phyloP scores from a whole-genome alignment of 2,797 vertebrate species.

The Fratercula arctica region DNA sequence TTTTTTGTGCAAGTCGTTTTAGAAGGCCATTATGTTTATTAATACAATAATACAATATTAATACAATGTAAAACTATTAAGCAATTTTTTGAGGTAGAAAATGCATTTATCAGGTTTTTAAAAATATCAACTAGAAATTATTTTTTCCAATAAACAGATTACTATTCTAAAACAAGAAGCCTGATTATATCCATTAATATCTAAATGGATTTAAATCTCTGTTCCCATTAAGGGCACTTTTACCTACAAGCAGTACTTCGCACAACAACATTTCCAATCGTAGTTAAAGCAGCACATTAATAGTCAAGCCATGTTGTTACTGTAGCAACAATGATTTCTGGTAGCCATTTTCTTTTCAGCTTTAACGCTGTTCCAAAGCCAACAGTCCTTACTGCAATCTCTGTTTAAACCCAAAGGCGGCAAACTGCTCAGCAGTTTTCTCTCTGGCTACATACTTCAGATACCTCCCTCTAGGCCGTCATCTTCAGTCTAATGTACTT shows the following conservation, averaged over 20 bases:
- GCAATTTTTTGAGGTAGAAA: not conserved
- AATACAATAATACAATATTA: not conserved
- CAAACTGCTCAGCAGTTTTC: not conserved
- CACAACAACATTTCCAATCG: not conserved
- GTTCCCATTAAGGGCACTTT: not conserved
- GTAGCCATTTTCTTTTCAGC: slow-evolving; percentile 69
- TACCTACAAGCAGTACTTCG: not conserved
- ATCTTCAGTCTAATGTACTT: rapidly evolving
- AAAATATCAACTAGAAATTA: not conserved
- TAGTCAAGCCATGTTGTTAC: slow-evolving; percentile 51
- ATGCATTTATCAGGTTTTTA: not conserved
- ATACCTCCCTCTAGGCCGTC: not conserved
- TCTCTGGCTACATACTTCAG: not conserved
- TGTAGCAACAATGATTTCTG: slow-evolving; percentile 52
- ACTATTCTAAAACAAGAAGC: not conserved
- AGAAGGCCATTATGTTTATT: not conserved
- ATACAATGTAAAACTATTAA: not conserved
- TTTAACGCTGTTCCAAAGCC: slow-evolving; percentile 21
- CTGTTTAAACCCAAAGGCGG: slow-evolving; percentile 19
- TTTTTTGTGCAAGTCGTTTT: not conserved
- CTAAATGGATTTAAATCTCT: not conserved
- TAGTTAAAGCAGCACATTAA: slow-evolving; percentile 24
- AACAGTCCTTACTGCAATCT: slow-evolving; percentile 20
- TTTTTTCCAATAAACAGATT: not conserved
- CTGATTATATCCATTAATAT: not conserved